phyloP scores from a whole-genome alignment of 2,888 invertebrate species.

The Dendrolimus pini region DNA sequence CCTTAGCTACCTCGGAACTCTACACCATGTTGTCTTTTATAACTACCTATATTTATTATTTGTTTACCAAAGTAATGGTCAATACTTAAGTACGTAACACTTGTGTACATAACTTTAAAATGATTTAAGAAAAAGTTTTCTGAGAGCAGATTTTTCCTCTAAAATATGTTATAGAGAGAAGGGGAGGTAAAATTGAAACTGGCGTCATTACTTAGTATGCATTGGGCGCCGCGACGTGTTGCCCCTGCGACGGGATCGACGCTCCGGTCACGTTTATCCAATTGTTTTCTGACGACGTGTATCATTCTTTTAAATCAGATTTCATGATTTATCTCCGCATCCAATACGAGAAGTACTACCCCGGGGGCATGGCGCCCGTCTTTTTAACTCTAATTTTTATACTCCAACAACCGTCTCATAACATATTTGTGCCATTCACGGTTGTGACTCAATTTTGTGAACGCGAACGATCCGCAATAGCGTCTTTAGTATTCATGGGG shows the following conservation, averaged over 20 bases:
- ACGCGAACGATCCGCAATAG: constrained; percentile 63
- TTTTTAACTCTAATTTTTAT: constrained; percentile 4
- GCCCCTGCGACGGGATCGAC: constrained; percentile 48
- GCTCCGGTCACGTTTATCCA: constrained; percentile 66
- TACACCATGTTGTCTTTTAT: no score
- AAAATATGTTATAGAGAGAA: constrained; percentile 43
- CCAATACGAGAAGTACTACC: constrained; percentile 16
- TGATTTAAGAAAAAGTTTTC: no score
- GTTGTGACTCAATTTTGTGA: constrained; percentile 58
- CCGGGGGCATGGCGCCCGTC: constrained; percentile 3
- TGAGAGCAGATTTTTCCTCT: constrained; percentile 14
- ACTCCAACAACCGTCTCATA: constrained; percentile 26
- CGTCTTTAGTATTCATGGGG: constrained; percentile 73
- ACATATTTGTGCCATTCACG: constrained; percentile 58
- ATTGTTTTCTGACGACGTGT: constrained; percentile 75
- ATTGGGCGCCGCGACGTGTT: constrained; percentile 61
- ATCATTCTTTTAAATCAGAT: constrained; percentile 72
- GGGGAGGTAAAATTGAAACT: constrained; percentile 66
- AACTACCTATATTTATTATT: no score
- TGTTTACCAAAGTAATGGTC: no score
- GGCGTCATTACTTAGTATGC: constrained; percentile 70
- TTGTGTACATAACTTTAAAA: no score
- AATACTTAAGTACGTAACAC: no score
- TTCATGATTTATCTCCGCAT: constrained; percentile 55
- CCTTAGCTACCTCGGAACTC: no score